Percentiles rank a stretch among this genome's conserved stretches.
Conservation (phyloP, 2,888 invertebrate species). For the Ormyrus pomaceus region DNA sequence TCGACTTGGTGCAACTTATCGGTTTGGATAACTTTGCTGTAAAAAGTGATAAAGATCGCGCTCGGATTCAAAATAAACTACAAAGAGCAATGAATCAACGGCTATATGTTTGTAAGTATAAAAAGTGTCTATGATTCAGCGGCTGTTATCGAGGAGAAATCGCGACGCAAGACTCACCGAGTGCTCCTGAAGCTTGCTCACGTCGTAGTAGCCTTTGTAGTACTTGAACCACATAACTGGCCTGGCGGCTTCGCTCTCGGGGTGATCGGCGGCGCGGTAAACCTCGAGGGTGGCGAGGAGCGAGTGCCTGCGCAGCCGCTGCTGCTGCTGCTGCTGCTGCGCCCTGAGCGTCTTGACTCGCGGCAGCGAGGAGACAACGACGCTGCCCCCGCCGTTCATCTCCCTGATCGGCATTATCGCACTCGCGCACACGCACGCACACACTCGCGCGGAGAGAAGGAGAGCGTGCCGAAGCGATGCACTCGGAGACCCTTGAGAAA, state of each 20-base stretch:
- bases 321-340: constrained; percentile 35
- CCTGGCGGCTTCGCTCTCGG: background rate
- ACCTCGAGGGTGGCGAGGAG: constrained; percentile 37
- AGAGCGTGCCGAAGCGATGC: constrained; percentile 30
- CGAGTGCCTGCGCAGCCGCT: constrained; percentile 36
- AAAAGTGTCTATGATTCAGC: too few relatives aligned
- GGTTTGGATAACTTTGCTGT: too few relatives aligned
- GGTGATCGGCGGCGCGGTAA: background rate
- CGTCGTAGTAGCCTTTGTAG: constrained; percentile 72
- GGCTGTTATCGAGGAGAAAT: too few relatives aligned
- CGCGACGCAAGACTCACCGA: constrained; percentile 65
- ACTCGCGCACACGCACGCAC: background rate
- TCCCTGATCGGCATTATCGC: constrained; percentile 42
- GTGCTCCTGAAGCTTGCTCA: constrained; percentile 68
- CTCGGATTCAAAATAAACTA: too few relatives aligned
- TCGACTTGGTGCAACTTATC: too few relatives aligned
- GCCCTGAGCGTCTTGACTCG: constrained; percentile 34
- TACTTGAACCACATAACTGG: constrained; percentile 72
- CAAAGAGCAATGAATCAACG: too few relatives aligned
- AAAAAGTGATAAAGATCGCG: too few relatives aligned
- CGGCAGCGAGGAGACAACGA: constrained; percentile 44
- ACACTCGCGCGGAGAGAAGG: background rate
- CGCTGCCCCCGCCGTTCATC: constrained; percentile 23
- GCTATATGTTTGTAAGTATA: too few relatives aligned
- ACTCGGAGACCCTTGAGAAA: constrained; percentile 43